phyloP scores from a whole-genome alignment of 2,797 vertebrate species.

The Oreochromis mossambicus region DNA sequence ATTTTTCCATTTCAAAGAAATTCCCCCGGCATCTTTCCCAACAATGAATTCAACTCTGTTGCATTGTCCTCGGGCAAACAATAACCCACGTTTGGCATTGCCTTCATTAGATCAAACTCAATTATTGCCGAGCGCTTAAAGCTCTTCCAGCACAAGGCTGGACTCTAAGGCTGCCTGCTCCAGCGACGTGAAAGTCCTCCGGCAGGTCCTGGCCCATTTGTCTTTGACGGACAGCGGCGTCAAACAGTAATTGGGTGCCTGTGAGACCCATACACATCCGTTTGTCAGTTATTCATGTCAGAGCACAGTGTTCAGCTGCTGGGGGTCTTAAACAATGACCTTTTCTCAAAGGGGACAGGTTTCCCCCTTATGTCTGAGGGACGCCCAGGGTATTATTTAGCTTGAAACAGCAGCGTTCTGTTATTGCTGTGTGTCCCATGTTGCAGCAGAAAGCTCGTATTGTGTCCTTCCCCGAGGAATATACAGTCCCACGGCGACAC shows the following conservation, averaged over 20 bases:
- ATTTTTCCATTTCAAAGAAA: slow-evolving; percentile 78
- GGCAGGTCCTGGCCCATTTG: slow-evolving; percentile 38
- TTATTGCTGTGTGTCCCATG: slow-evolving; percentile 36
- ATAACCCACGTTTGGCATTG: slow-evolving; percentile 54
- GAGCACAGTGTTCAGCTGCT: slow-evolving; percentile 49
- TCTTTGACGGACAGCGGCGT: slow-evolving; percentile 43
- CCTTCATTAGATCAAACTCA: slow-evolving; percentile 64
- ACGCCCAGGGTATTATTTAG: slow-evolving; percentile 36
- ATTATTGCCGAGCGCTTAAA: slow-evolving; percentile 35
- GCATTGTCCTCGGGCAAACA: slow-evolving; percentile 59
- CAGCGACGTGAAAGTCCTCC: slow-evolving; percentile 9
- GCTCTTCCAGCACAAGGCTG: neutral
- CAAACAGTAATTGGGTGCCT: slow-evolving; percentile 64
- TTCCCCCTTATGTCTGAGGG: slow-evolving; percentile 18
- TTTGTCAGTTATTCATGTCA: slow-evolving; percentile 64
- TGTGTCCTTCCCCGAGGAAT: slow-evolving; percentile 51
- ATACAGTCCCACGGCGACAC: neutral
- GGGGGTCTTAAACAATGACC: slow-evolving; percentile 54
- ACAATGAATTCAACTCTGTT: slow-evolving; percentile 42
- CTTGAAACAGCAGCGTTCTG: neutral
- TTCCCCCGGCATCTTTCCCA: slow-evolving; percentile 45
- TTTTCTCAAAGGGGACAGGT: slow-evolving; percentile 52
- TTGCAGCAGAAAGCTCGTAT: slow-evolving; percentile 26
- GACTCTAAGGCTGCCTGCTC: neutral
- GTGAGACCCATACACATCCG: slow-evolving; percentile 41